Conservation (phyloP, 1,140 invertebrate species). For the Uloborus diversus region DNA sequence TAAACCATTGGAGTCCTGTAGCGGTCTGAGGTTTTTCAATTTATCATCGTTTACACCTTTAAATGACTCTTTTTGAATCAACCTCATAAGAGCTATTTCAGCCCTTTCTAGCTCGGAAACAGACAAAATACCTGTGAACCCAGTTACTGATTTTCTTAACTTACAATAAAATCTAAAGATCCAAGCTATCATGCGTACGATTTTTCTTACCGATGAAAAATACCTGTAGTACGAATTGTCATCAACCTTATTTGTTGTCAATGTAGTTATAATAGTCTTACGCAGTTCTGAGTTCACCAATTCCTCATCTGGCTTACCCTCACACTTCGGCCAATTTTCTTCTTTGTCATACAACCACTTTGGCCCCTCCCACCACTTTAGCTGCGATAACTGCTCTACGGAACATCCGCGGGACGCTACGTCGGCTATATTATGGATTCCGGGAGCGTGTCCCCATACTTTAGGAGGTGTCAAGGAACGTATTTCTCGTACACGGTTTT, state of each 20-base stretch:
- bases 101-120: not conserved
- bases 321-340: conserved; percentile 29
- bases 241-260: not conserved
- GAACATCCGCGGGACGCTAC: not conserved
- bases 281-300: conserved; percentile 30
- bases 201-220: conserved; percentile 25
- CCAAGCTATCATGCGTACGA: conserved; percentile 5
- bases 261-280: conserved; percentile 1
- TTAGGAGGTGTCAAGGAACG: no score
- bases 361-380: conserved; percentile 37
- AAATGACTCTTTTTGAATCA: not conserved
- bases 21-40: no score
- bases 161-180: not conserved
- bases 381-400: not conserved
- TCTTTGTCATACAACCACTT: not conserved
- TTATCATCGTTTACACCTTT: no score
- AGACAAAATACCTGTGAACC: not conserved
- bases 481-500: no score
- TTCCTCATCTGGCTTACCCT: not conserved
- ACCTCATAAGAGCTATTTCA: not conserved
- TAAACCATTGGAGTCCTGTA: no score
- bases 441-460: conserved; percentile 1
- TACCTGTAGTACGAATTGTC: conserved; percentile 6
- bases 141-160: not conserved
- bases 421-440: not conserved